Conservation (phyloP, 2,888 invertebrate genomes). For the Eretmocerus hayati region DNA sequence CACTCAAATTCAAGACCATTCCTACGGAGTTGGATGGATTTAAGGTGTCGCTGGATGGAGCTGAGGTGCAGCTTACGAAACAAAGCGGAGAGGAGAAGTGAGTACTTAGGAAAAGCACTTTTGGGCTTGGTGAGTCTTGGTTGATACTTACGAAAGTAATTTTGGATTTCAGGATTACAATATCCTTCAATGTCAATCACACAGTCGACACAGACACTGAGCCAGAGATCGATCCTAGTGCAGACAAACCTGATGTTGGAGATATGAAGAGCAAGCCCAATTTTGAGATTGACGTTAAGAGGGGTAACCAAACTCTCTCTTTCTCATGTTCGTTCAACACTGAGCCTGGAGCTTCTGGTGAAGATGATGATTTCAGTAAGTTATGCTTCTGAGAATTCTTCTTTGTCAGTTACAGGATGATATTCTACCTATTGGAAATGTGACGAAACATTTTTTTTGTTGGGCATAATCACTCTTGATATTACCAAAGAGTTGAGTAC, state of each 20-base stretch:
- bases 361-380: slow-evolving; percentile 68
- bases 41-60: slow-evolving; percentile 67
- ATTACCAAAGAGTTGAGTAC: slow-evolving; percentile 38
- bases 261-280: slow-evolving; percentile 88
- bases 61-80: slow-evolving; percentile 79
- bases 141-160: not conserved
- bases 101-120: slow-evolving; percentile 33
- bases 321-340: slow-evolving; percentile 79
- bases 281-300: slow-evolving; percentile 80
- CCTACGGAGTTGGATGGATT: slow-evolving; percentile 78
- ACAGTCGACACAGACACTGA: slow-evolving; percentile 78
- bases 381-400: slow-evolving; percentile 13
- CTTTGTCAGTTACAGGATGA: no score
- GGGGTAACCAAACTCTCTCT: slow-evolving; percentile 69
- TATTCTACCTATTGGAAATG: no score
- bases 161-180: slow-evolving; percentile 55
- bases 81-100: slow-evolving; percentile 64
- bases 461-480: not conserved
- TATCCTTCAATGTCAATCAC: slow-evolving; percentile 90
- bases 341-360: slow-evolving; percentile 53
- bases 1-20: slow-evolving; percentile 66
- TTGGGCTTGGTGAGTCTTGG: not conserved
- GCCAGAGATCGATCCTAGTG: slow-evolving; percentile 55
- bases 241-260: slow-evolving; percentile 66
- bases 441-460: no score